Evolutionary conservation across 2,888 invertebrate genomes (phyloP), one percentile per base, ranked within the genome.

Genomic region (Drosophila birchii): DNA sequence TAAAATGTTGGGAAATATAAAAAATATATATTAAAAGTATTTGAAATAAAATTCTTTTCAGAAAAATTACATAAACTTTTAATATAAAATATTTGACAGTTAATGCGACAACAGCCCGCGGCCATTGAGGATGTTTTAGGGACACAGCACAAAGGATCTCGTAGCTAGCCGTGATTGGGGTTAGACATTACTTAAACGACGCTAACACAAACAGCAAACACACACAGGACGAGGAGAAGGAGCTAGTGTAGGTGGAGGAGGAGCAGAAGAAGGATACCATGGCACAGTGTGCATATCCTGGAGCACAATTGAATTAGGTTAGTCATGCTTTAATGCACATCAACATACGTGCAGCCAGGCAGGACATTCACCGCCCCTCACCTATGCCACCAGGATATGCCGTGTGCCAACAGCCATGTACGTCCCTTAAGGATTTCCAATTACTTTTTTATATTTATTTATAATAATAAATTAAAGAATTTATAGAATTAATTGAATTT

Each of bases 271-370:
- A 34, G 34, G 34, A 81, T 75, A 34, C 60, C 60, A 61, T n/a
- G 16, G 41, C 57, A 39, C 68, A 73, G 54, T 69, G 79, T 78
- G 84, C 79, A 84, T 86, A 86, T 88, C 86, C 86, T 86, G 88
- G 76, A 86, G 86, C 87, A 86, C 81, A 86, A 86, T 88, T 88
- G 88, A 86, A 86, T 86, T 86, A 84, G 86, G 89, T 86, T 88
- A 86, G 86, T 86, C 89, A 86, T 84, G 86, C 85, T 78, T 88
- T 86, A 88, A 86, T 88, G 87, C 86, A 86, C 86, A 88, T 82
- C 84, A 86, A 75, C 82, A 85, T 82, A 89, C 79, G 79, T 80
- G 78, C 87, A 84, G 75, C 78, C 80, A 86, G 75, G 64, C 81
- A 86, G 78, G 67, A 79, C 81, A 74, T 45, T 45, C 41, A 36